Conservation (phyloP, 2,797 vertebrate genomes). For the Ammospiza maritima region DNA sequence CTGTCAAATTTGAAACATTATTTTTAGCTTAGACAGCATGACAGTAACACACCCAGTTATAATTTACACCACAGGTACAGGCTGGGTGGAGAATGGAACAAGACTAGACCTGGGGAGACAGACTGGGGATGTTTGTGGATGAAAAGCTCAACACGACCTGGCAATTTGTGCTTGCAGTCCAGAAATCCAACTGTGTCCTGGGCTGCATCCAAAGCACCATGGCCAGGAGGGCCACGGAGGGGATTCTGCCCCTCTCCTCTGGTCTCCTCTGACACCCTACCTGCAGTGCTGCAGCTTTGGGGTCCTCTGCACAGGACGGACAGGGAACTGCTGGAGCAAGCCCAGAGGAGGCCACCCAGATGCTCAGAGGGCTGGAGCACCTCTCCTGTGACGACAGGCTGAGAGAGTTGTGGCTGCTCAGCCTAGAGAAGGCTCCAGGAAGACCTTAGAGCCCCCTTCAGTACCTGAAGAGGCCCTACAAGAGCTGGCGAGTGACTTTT, state of each 20-base stretch:
- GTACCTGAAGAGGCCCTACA: not conserved
- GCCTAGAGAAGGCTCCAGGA: not conserved
- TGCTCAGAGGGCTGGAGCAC: not conserved
- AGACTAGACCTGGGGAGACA: not conserved
- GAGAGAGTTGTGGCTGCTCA: not conserved
- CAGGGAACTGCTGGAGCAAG: accelerated
- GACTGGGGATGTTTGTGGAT: not conserved
- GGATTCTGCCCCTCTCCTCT: not conserved
- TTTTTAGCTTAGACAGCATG: not conserved
- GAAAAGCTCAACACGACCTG: not conserved
- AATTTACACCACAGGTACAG: not conserved
- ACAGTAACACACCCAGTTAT: not conserved
- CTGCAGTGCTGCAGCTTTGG: not conserved
- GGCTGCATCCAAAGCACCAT: not conserved
- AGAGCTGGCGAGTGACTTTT: not conserved
- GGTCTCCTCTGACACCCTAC: not conserved
- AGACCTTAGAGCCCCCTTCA: not conserved
- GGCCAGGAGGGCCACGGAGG: accelerated
- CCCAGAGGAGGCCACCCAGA: not conserved
- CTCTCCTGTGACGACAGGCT: accelerated
- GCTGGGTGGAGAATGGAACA: not conserved
- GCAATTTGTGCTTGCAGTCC: not conserved
- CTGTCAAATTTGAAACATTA: not conserved
- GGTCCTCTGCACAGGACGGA: not conserved
- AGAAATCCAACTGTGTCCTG: accelerated